Base-by-base conservation (phyloP, 2,797 vertebrate species). In the Oreortyx pictus region DNA sequence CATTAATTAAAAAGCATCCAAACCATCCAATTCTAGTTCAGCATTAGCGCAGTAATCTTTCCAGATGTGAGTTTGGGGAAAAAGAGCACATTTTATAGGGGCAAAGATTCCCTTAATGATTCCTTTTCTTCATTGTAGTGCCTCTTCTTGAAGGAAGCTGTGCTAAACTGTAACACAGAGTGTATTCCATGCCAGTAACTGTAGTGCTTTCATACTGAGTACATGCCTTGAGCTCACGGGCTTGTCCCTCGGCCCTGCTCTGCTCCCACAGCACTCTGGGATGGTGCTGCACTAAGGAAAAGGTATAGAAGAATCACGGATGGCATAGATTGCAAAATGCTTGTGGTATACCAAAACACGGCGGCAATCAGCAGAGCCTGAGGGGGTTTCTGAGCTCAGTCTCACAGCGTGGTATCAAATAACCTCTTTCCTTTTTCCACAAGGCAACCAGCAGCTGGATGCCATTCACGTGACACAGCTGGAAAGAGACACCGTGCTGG, bases 401-500 rank as follows among this genome's bases (percentile, higher is more conserved):
- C 11, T 68, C n/a, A n/a, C 0, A 19, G 3, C 37, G 33, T 43
- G 27, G 79, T 49, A 6, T 35, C 54, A 91, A 76, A 7, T 37
- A 44, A 64, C 79, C 37, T 50, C 15, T 24, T 35, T 80, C 60
- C 41, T 62, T 78, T 78, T 65, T 44, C 10, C 72, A 7, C n/a
- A 68, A 97, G 97, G 97, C 94, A 97, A 94, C 93, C 98, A 99
- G 85, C 99, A 99, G 95, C 97, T 99, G 78, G 99, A 99, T 86
- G 98, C 99, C 24, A 99, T 99, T 92, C 99, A 99, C 0, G 98
- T 99, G 54, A 99, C 99, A 11, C 99, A 99, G 97, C 97, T 99
- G 97, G 99, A 99, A 95, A 98, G 99, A 94, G 99, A 99, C 97
- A 99, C 99, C 0, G 99, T 99, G 90, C 96, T 99, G 78, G 99